Base-by-base conservation (phyloP, 2,113 vertebrate species). In the Campylomormyrus tamandua region DNA sequence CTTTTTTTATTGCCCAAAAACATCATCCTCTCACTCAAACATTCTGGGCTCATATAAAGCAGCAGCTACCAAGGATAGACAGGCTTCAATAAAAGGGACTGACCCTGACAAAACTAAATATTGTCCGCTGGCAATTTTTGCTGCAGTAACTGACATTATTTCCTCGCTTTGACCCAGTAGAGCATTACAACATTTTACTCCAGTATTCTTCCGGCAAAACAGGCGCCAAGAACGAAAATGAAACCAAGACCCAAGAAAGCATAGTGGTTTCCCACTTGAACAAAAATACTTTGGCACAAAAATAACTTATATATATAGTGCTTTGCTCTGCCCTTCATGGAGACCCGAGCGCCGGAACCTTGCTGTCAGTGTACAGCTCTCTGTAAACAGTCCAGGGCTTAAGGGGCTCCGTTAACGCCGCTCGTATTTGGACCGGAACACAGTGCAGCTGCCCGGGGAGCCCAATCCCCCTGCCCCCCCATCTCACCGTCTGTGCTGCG, bases 231-330 rank as follows among this genome's bases (percentile, higher is more conserved):
- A 80, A 80, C 2, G 2, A 80, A 42, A 42, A 80, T 80, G 15
- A 42, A 80, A 19, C 31, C 35, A 42, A 42, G 35, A 70, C 62
- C 35, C 31, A 80, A 39, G 35, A 42, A 80, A 80, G 31, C 74
- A 42, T 1, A 80, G 74, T 42, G 35, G 74, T 42, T 17, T 80
- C 31, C 74, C 31, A 80, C 35, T 77, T 39, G 11, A 77, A 77
- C 58, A 66, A 77, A 74, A 31, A 77, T 77, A 77, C 70, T 80
- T 80, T 80, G 74, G 74, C 74, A 80, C 74, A 80, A 42, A 74
- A 80, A 42, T 80, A 39, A 80, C 35, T 17, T 80, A 80, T 42
- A 42, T 39, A 77, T 42, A 80, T 80, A 80, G 74, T 80, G 74
- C 74, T 80, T 39, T 42, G 35, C 35, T 39, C 74, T 42, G 35